These are phyloP conservation scores for Notiomystis cincta DNA, from an alignment of 2,113 vertebrate genomes.

Conservation along the genomic window DNA sequence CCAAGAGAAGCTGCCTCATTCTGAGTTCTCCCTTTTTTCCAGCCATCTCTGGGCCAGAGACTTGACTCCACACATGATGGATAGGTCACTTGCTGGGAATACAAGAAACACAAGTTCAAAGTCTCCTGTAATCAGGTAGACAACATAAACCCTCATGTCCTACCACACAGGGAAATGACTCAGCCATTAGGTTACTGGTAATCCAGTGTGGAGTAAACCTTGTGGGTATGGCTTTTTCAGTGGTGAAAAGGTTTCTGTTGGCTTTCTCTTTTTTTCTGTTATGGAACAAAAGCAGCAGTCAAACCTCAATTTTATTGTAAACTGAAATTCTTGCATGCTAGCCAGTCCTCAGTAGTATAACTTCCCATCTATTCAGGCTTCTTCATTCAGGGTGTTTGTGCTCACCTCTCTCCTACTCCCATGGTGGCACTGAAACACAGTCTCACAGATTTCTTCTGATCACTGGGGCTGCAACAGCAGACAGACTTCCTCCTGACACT, in stretches of 20 bases:
- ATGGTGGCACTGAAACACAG: not conserved
- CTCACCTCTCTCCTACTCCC: not conserved
- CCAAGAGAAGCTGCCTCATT: not conserved
- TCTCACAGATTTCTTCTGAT: not conserved
- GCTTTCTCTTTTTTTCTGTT: not conserved
- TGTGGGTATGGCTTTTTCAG: not conserved
- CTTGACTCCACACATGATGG: not conserved
- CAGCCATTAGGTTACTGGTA: not conserved
- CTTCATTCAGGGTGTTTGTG: not conserved
- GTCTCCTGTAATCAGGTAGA: not conserved
- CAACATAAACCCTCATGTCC: not conserved
- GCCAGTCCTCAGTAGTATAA: not conserved
- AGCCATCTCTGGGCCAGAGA: not conserved
- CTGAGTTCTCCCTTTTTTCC: not conserved
- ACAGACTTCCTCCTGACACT: not conserved
- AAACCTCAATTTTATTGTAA: not conserved
- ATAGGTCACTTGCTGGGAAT: slow-evolving; percentile 3
- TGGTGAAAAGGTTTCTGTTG: not conserved
- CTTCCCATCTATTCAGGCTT: not conserved
- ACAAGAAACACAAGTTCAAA: not conserved
- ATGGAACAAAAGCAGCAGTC: not conserved
- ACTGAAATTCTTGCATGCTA: not conserved
- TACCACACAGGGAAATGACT: not conserved
- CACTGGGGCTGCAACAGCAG: not conserved
- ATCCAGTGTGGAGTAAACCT: not conserved